Evolutionary conservation across 2,113 vertebrate genomes (phyloP).

Genomic region (Burhinus bistriatus): DNA sequence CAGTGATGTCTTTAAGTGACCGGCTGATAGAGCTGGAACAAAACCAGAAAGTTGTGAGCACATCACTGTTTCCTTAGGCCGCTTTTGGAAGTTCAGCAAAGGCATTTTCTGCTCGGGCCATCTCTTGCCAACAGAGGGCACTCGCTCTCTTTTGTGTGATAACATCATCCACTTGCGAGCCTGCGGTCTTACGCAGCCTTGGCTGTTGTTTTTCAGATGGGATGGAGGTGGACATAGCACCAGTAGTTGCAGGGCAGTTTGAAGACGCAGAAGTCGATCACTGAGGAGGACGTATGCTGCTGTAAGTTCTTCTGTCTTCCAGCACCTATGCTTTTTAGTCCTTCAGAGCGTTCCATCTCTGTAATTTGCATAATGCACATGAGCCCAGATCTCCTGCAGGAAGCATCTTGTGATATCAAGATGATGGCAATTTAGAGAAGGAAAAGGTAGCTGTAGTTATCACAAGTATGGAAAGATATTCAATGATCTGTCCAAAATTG

Average conservation of each 20-base stretch:
- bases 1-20: fast-evolving
- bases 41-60: neutral
- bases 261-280: conserved; percentile 96
- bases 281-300: conserved; percentile 72
- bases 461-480: neutral
- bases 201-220: conserved; percentile 77
- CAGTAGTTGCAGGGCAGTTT: conserved; percentile 89
- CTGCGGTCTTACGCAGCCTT: fast-evolving
- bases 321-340: neutral
- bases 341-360: neutral
- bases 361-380: neutral
- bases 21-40: neutral
- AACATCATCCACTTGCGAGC: fast-evolving
- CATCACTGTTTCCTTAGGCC: fast-evolving
- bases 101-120: neutral
- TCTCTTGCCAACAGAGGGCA: conserved; percentile 38
- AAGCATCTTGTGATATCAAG: neutral
- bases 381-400: neutral
- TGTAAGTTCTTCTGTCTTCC: conserved; percentile 41
- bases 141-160: neutral
- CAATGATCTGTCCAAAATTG: neutral
- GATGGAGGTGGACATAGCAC: conserved; percentile 90
- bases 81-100: neutral
- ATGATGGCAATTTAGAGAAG: neutral
- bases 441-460: neutral